A percentile compares a stretch with the other conserved stretches of the same genome.
phyloP scores from a whole-genome alignment of 1,140 invertebrate genomes.

The Helicoverpa zea region DNA sequence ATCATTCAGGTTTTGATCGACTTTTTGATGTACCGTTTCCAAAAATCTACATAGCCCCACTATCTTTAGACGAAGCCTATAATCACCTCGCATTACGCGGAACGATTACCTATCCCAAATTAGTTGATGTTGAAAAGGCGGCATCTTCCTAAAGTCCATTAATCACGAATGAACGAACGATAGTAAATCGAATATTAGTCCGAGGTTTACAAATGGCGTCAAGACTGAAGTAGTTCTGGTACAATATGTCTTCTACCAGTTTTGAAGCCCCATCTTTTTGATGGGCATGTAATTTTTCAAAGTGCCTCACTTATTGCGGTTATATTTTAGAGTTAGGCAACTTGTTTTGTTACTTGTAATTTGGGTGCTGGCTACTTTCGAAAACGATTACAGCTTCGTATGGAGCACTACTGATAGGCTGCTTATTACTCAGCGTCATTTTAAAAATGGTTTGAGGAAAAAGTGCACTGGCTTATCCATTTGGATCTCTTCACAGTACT shows the following conservation, averaged over 20 bases:
- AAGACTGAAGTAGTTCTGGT: constrained; percentile 28
- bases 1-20: not conserved
- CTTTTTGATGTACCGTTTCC: not conserved
- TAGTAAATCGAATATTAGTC: constrained; percentile 47
- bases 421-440: not conserved
- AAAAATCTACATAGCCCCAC: constrained; percentile 13
- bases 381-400: constrained; percentile 21
- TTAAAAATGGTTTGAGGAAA: not conserved
- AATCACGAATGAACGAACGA: constrained; percentile 30
- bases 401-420: constrained; percentile 10
- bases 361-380: constrained; percentile 22
- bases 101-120: constrained; percentile 34
- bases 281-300: constrained; percentile 57
- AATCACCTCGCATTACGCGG: constrained; percentile 34
- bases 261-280: constrained; percentile 49
- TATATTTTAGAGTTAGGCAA: constrained; percentile 43
- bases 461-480: not conserved
- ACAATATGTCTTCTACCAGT: constrained; percentile 53
- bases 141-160: constrained; percentile 35
- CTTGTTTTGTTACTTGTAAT: constrained; percentile 15
- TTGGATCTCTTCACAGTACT: not conserved
- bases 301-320: constrained; percentile 48
- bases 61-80: constrained; percentile 3
- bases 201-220: constrained; percentile 41
- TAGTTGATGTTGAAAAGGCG: constrained; percentile 42